Evolutionary conservation across 2,113 vertebrate genomes (phyloP).

Genomic region (Rhinopithecus roxellana): DNA sequence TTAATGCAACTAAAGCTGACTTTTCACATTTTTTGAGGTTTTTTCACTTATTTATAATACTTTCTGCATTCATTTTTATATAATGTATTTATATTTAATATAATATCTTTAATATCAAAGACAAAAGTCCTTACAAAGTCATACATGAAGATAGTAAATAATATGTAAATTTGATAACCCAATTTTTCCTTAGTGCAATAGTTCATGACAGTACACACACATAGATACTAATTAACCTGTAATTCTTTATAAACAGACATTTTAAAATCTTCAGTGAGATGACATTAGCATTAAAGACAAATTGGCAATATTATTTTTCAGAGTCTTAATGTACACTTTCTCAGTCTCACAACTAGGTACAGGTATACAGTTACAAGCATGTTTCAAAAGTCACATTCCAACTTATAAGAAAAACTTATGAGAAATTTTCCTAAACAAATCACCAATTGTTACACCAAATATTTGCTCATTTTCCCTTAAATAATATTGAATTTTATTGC

Average conservation of each 20-base stretch:
- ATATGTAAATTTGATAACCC: not conserved
- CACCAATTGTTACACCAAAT: constrained; percentile 7
- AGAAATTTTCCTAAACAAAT: constrained; percentile 19
- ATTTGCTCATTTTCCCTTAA: constrained; percentile 36
- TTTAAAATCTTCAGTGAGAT: constrained; percentile 20
- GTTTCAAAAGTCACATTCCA: constrained; percentile 24
- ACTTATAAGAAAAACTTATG: not conserved
- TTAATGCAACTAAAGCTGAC: not conserved
- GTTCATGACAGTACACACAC: not conserved
- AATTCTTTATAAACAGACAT: constrained; percentile 30
- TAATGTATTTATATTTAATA: too few relatives aligned
- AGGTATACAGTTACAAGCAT: not conserved
- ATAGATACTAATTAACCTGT: not conserved
- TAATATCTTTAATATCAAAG: not conserved
- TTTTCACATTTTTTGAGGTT: not conserved
- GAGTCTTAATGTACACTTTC: constrained; percentile 31
- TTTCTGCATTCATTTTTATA: constrained; percentile 39
- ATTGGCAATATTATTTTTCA: not conserved
- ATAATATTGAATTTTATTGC: not conserved
- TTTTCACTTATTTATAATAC: not conserved
- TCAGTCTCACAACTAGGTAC: constrained; percentile 2
- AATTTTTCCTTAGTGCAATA: not conserved
- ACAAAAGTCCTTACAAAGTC: not conserved
- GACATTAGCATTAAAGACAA: constrained; percentile 19
- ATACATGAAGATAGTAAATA: constrained; percentile 33